Evolutionary conservation across 1,140 invertebrate genomes (phyloP).

Genomic region (Drosophila chauvacae): DNA sequence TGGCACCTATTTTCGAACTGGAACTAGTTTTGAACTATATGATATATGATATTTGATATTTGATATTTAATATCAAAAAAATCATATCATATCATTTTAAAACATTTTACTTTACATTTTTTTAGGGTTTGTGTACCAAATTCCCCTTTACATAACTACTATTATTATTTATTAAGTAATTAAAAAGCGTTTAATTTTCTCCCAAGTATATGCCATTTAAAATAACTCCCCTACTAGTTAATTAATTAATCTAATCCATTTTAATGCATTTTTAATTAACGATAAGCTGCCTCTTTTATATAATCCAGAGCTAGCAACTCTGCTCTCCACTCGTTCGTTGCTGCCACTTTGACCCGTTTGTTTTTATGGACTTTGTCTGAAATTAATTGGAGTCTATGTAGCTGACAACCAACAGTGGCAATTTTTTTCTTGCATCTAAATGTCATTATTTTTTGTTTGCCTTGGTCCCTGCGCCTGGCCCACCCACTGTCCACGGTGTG

Average conservation of each 20-base stretch:
- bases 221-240: not conserved
- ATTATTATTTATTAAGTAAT: too few species aligned
- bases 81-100: too few species aligned
- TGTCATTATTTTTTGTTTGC: conserved; percentile 38
- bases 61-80: not conserved
- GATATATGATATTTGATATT: too few species aligned
- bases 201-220: not conserved
- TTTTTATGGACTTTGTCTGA: conserved; percentile 80
- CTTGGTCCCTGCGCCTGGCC: not conserved
- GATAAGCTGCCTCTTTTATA: too few species aligned
- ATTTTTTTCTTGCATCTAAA: conserved; percentile 65
- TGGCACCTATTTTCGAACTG: not conserved
- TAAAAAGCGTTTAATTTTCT: not conserved
- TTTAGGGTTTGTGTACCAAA: not conserved
- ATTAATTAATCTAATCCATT: conserved; percentile 2
- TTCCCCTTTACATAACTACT: not conserved
- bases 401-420: conserved; percentile 68
- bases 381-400: conserved; percentile 79
- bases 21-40: not conserved
- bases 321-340: conserved; percentile 3
- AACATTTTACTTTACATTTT: not conserved
- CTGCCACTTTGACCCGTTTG: conserved; percentile 59
- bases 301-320: conserved; percentile 8
- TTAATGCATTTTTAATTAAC: not conserved
- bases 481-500: conserved; percentile 31